phyloP scores from a whole-genome alignment of 2,797 vertebrate species.

The Buceros bicornis region DNA sequence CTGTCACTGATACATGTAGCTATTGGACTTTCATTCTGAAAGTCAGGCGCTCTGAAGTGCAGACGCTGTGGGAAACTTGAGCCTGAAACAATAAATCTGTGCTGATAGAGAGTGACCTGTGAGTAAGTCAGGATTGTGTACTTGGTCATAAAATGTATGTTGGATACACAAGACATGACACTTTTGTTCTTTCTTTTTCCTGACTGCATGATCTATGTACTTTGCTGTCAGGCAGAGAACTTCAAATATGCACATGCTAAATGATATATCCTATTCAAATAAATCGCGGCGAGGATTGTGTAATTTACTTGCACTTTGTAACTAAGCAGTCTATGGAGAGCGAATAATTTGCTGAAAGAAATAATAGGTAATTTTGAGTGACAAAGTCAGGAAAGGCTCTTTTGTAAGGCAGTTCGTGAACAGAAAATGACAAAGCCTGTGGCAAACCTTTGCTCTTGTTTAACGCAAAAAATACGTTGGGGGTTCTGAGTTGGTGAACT shows the following conservation, averaged over 20 bases:
- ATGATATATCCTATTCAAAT: slow-evolving; percentile 2
- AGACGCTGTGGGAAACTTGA: neutral
- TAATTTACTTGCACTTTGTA: slow-evolving; percentile 30
- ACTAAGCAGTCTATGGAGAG: neutral
- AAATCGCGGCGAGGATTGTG: neutral
- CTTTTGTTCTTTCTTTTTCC: neutral
- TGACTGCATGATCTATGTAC: neutral
- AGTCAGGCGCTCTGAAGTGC: neutral
- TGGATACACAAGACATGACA: neutral
- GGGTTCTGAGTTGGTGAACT: neutral
- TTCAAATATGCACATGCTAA: slow-evolving; percentile 4
- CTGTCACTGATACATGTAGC: neutral
- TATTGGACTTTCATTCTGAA: neutral
- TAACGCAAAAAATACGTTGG: neutral
- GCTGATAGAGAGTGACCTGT: neutral
- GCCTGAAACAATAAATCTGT: neutral
- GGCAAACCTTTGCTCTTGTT: neutral
- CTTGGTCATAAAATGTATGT: neutral
- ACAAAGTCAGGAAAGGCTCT: neutral
- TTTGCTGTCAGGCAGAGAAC: neutral
- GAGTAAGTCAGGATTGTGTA: neutral
- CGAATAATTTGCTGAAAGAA: slow-evolving; percentile 17
- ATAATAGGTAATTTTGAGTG: neutral
- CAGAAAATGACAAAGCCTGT: neutral
- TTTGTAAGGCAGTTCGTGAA: neutral